phyloP scores from a whole-genome alignment of 92 coral and sea anemone species.

The Meandrina meandrites region DNA sequence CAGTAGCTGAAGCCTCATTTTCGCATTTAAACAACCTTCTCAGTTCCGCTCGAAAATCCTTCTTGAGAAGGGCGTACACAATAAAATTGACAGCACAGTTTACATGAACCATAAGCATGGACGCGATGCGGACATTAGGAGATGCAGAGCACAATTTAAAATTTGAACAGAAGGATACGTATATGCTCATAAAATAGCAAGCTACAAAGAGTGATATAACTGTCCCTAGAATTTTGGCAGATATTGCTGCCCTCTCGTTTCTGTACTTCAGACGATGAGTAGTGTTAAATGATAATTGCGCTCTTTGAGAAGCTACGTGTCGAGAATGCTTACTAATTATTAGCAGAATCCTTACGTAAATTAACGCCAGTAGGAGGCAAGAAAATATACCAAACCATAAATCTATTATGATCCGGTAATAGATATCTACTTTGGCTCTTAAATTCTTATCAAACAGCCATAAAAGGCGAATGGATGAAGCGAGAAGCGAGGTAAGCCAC shows the following conservation, averaged over 20 bases:
- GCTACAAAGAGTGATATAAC: conserved; percentile 66
- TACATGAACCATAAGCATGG: conserved; percentile 61
- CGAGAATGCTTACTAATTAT: conserved; percentile 51
- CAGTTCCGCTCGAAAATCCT: conserved; percentile 61
- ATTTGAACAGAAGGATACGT: conserved; percentile 63
- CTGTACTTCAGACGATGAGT: not conserved
- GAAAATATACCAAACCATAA: conserved; percentile 51
- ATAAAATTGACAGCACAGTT: conserved; percentile 76
- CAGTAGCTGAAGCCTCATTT: not conserved
- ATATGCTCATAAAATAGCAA: conserved; percentile 66
- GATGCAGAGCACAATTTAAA: conserved; percentile 57
- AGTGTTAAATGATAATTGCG: conserved; percentile 21
- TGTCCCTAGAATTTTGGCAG: conserved; percentile 73
- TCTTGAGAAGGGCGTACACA: conserved; percentile 76
- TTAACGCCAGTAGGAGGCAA: conserved; percentile 34
- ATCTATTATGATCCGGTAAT: conserved; percentile 39
- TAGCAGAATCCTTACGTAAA: conserved; percentile 42
- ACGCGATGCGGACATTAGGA: conserved; percentile 35
- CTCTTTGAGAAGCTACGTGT: conserved; percentile 18
- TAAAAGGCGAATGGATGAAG: conserved; percentile 61
- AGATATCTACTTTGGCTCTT: conserved; percentile 17
- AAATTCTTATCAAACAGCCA: conserved; percentile 38
- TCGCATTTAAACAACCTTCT: not conserved
- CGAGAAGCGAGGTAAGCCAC: conserved; percentile 58
- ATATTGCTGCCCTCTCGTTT: conserved; percentile 40